A percentile compares a stretch with the other conserved stretches of the same genome.
Conservation (phyloP, 2,797 vertebrate genomes). For the Sebastes trivittatus region DNA sequence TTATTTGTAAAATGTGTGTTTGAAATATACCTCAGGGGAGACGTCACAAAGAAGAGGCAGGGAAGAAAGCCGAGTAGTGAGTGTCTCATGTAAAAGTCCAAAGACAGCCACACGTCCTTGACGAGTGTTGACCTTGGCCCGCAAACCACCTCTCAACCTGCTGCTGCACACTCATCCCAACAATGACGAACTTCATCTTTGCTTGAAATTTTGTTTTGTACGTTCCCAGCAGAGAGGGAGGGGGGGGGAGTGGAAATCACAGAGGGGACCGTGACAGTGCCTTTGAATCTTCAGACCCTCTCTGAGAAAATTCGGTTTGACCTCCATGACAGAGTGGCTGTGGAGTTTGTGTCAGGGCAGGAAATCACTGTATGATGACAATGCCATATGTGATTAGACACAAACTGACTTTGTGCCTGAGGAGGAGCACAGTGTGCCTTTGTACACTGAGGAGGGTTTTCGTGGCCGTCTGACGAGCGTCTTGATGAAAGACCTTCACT, state of each 20-base stretch:
- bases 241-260: slow-evolving; percentile 24
- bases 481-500: slow-evolving; percentile 30
- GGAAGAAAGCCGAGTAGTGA: neutral
- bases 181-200: slow-evolving; percentile 17
- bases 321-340: slow-evolving; percentile 79
- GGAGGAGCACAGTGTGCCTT: slow-evolving; percentile 48
- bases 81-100: neutral
- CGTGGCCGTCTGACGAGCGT: slow-evolving; percentile 8
- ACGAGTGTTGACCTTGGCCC: neutral
- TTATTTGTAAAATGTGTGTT: neutral
- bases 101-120: neutral
- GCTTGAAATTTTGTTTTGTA: slow-evolving; percentile 9
- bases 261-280: slow-evolving; percentile 54
- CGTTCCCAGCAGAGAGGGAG: neutral
- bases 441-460: slow-evolving; percentile 39
- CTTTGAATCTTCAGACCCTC: slow-evolving; percentile 58
- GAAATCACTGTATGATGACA: slow-evolving; percentile 85
- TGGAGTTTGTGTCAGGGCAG: slow-evolving; percentile 83
- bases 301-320: slow-evolving; percentile 70
- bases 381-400: slow-evolving; percentile 83
- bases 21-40: neutral
- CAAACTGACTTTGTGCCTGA: slow-evolving; percentile 67
- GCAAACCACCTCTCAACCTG: neutral
- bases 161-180: neutral
- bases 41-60: neutral